These are phyloP conservation scores for Mycalesis mineus DNA, from an alignment of 2,888 invertebrate species.

Conservation along the genomic window DNA sequence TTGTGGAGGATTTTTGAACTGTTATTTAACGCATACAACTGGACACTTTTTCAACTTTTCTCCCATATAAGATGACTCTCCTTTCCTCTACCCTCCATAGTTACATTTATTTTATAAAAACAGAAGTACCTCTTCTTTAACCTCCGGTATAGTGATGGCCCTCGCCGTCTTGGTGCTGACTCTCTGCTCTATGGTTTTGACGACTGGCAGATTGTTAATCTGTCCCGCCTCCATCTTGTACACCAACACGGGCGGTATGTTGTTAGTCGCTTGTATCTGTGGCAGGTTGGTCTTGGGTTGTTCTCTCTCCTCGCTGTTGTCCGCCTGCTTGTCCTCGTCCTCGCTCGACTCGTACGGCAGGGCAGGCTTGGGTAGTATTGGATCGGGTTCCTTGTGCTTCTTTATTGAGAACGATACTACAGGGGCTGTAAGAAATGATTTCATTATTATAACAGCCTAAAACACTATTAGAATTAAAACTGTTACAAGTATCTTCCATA, in stretches of 20 bases:
- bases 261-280: slow-evolving; percentile 32
- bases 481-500: no score
- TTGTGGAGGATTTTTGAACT: no score
- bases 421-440: slow-evolving; percentile 71
- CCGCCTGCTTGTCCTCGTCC: slow-evolving; percentile 55
- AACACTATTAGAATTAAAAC: no score
- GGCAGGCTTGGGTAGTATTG: slow-evolving; percentile 83
- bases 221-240: slow-evolving; percentile 58
- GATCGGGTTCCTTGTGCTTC: slow-evolving; percentile 86
- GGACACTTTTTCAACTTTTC: no score
- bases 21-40: no score
- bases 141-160: slow-evolving; percentile 17
- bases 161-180: slow-evolving; percentile 35
- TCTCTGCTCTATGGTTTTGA: slow-evolving; percentile 39
- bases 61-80: no score
- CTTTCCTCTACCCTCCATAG: no score
- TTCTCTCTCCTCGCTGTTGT: slow-evolving; percentile 35
- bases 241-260: slow-evolving; percentile 51
- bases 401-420: slow-evolving; percentile 89
- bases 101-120: no score
- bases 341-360: slow-evolving; percentile 87
- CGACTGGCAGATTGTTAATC: slow-evolving; percentile 41
- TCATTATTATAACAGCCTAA: background rate
- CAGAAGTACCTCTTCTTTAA: slow-evolving; percentile 24
- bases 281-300: slow-evolving; percentile 32